Base-by-base conservation (phyloP, 2,888 invertebrate species). In the Parnassius smintheus region DNA sequence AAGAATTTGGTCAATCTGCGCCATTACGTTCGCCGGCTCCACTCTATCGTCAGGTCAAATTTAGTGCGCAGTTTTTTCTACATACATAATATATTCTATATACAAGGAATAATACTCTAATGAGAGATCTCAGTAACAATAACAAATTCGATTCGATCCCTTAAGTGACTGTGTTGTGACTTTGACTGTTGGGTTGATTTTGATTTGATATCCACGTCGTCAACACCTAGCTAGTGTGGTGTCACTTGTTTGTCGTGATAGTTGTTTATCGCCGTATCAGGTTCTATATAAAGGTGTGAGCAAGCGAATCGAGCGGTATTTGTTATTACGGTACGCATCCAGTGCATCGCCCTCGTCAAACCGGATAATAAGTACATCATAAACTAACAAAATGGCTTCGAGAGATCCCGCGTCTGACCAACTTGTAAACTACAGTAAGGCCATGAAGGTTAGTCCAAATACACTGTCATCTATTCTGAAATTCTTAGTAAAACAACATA, bases 371-470 rank as follows among this genome's bases (percentile, higher is more conserved):
- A 55, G 35, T 45, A 35, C 49, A 61, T 42, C 42, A 55, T 13
- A 9, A 13, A 44, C n/a, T 13, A 13, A 67, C 59, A 72, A 70
- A 64, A 92, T 92, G 91, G 79, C 93, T 70, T 86, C 87, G 67
- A 92, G 95, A 68, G 94, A 94, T 71, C 92, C 94, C 56, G 93
- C 95, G 35, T 73, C 93, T 49, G 93, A 95, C 70, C 95, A 95
- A 81, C 89, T 95, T 60, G 88, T 91, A 68, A 88, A 93, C 68
- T 94, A 88, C 82, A 94, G 93, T 81, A 94, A 93, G 73, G 76
- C 78, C 55, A 75, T 92, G 53, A 93, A 93, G 93, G 95, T 95
- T 85, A 81, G 85, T 50, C 11, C 44, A 44, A 44, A 9, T 11
- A 44, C 11, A 44, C 9, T 44, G 1, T 9, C 11, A 22, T 12